Evolutionary conservation across 2,113 vertebrate genomes (phyloP).

Genomic region (human): DNA sequence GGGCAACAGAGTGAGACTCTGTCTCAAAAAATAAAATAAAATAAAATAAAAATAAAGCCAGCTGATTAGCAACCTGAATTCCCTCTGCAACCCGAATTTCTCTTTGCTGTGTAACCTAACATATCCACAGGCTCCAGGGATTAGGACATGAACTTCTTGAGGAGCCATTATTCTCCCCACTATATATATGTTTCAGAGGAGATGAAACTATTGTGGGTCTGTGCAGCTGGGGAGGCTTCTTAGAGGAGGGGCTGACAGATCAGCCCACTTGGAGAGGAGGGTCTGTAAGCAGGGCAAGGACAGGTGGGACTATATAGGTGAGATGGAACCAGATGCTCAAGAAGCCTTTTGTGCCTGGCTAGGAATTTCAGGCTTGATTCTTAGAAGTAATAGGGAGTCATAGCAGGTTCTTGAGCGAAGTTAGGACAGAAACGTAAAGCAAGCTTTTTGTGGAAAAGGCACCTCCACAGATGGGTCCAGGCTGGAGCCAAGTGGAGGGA

Average conservation of each 20-base stretch:
- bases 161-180: background rate
- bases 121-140: background rate
- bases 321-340: background rate
- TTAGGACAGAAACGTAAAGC: background rate
- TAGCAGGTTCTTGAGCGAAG: background rate
- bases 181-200: background rate
- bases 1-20: too few species aligned
- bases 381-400: background rate
- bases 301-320: fast-evolving
- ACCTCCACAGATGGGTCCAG: background rate
- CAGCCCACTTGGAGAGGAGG: background rate
- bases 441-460: background rate
- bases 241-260: background rate
- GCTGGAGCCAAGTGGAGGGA: background rate
- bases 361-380: background rate
- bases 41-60: too few species aligned
- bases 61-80: background rate
- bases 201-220: background rate
- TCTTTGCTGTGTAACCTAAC: background rate
- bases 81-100: background rate
- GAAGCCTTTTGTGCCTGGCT: background rate
- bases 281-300: background rate
- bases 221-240: background rate
- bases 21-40: too few species aligned
- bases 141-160: background rate